These are phyloP conservation scores for Neosilurus hyrtlii DNA, from an alignment of 2,797 vertebrate genomes.

Conservation along the genomic window DNA sequence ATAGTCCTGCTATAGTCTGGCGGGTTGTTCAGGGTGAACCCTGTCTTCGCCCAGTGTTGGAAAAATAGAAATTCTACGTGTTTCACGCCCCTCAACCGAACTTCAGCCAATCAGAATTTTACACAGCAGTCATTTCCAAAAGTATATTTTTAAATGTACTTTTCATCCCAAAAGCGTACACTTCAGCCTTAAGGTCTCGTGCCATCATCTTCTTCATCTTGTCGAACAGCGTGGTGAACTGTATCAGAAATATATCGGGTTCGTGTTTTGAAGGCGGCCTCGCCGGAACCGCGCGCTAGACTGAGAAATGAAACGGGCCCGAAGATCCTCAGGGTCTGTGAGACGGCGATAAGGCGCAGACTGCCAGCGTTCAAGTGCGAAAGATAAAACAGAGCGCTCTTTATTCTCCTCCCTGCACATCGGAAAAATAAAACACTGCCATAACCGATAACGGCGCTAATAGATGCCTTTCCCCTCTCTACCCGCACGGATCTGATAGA, in stretches of 20 bases:
- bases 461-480: slow-evolving; percentile 8
- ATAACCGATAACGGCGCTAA: slow-evolving; percentile 37
- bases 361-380: slow-evolving; percentile 27
- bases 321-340: slow-evolving; percentile 15
- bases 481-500: not conserved
- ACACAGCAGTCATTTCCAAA: not conserved
- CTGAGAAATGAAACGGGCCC: not conserved
- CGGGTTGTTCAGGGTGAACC: too few relatives aligned
- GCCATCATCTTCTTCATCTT: not conserved
- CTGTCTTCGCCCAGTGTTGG: too few relatives aligned
- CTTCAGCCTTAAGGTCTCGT: not conserved
- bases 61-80: too few relatives aligned
- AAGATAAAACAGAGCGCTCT: slow-evolving; percentile 20
- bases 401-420: slow-evolving; percentile 38
- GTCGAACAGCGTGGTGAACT: not conserved
- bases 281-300: too few relatives aligned
- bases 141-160: not conserved
- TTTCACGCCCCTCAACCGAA: not conserved
- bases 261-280: not conserved
- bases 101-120: not conserved
- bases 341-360: slow-evolving; percentile 40
- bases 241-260: not conserved
- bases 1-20: too few relatives aligned
- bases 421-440: slow-evolving; percentile 39
- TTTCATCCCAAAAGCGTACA: not conserved